Conservation (phyloP, 2,888 invertebrate genomes). For the Pherbina coryleti region DNA sequence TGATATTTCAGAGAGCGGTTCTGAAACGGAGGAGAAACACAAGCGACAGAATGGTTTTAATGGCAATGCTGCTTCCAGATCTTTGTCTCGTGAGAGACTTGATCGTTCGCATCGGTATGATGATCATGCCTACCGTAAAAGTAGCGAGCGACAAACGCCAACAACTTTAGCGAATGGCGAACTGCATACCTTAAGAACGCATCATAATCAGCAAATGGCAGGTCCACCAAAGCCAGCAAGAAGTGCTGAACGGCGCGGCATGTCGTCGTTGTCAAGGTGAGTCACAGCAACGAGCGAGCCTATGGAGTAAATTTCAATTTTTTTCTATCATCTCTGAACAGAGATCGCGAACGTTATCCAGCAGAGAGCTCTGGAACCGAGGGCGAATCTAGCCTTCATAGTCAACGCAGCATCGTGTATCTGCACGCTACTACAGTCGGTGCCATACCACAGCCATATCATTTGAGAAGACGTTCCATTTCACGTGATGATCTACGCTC, state of each 20-base stretch:
- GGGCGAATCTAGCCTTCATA: slow-evolving; percentile 83
- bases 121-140: slow-evolving; percentile 56
- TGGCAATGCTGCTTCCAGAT: slow-evolving; percentile 54
- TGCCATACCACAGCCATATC: slow-evolving; percentile 83
- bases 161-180: slow-evolving; percentile 45
- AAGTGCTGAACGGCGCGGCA: slow-evolving; percentile 60
- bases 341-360: slow-evolving; percentile 67
- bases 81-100: slow-evolving; percentile 55
- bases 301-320: not conserved
- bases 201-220: slow-evolving; percentile 48
- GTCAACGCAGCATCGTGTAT: slow-evolving; percentile 86
- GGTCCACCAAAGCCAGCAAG: slow-evolving; percentile 70
- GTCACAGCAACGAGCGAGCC: not conserved
- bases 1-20: slow-evolving; percentile 69
- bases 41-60: slow-evolving; percentile 53
- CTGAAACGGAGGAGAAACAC: slow-evolving; percentile 66
- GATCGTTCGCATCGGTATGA: slow-evolving; percentile 59
- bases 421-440: slow-evolving; percentile 90
- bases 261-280: slow-evolving; percentile 56
- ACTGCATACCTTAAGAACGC: slow-evolving; percentile 26
- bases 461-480: slow-evolving; percentile 75
- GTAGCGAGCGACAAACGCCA: slow-evolving; percentile 53
- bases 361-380: slow-evolving; percentile 75
- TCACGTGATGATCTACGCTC: slow-evolving; percentile 84
- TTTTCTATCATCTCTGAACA: slow-evolving; percentile 39